A percentile compares a stretch with the other conserved stretches of the same genome.
These are phyloP conservation scores for Drosophila melanogaster DNA, from an alignment of 1,140 invertebrate species.

Conservation along the genomic window Release_6_plus_ISO1_MT NT_033777.3:22471001-22471500, in stretches of 20 bases:
- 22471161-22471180: constrained; percentile 96
- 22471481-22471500: not conserved
- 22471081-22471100: constrained; percentile 91
- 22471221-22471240: constrained; percentile 96
- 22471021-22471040: constrained; percentile 94
- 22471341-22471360: constrained; percentile 78
- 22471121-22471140: constrained; percentile 95
- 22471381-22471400: constrained; percentile 70
- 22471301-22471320: constrained; percentile 91
- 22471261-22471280: constrained; percentile 94
- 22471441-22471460: not conserved
- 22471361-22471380: constrained; percentile 79
- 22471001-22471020: constrained; percentile 94
- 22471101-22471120: constrained; percentile 90
- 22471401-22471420: too few relatives aligned
- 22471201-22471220: constrained; percentile 91
- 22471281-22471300: constrained; percentile 88
- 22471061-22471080: constrained; percentile 91
- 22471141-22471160: constrained; percentile 92
- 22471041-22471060: constrained; percentile 94
- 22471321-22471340: constrained; percentile 87
- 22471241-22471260: constrained; percentile 93
- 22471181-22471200: constrained; percentile 95
- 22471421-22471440: not conserved
- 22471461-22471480: too few relatives aligned